A percentile compares a stretch with the other conserved stretches of the same genome.
These are phyloP conservation scores for Xiphophorus couchianus DNA, from an alignment of 2,113 vertebrate species.

Conservation along the genomic window DNA sequence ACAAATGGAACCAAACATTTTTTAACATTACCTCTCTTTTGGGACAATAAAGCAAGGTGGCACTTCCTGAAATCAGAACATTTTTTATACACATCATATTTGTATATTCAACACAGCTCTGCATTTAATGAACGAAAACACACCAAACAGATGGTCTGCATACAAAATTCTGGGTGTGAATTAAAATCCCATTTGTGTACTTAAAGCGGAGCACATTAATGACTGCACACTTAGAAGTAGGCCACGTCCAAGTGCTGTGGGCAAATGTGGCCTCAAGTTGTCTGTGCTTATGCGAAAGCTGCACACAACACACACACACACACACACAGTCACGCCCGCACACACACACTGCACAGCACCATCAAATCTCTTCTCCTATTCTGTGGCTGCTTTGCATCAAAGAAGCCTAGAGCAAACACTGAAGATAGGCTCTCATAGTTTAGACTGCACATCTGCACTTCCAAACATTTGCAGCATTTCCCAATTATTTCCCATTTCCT, in stretches of 20 bases:
- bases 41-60: constrained; percentile 29
- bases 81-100: constrained; percentile 6
- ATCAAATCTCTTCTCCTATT: constrained; percentile 41
- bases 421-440: constrained; percentile 20
- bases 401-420: constrained; percentile 39
- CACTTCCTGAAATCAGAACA: constrained; percentile 11
- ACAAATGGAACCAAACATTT: constrained; percentile 43
- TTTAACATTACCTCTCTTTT: constrained; percentile 34
- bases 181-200: constrained; percentile 66
- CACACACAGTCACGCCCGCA: too few relatives aligned
- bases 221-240: constrained; percentile 70
- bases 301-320: constrained; percentile 49
- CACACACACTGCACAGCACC: constrained; percentile 42
- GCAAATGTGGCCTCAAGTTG: constrained; percentile 66
- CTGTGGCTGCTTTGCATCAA: constrained; percentile 49
- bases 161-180: constrained; percentile 33
- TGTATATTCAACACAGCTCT: constrained; percentile 1
- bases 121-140: constrained; percentile 32
- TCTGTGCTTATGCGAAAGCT: constrained; percentile 70
- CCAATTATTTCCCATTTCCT: constrained; percentile 7
- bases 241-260: constrained; percentile 69
- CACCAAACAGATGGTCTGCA: constrained; percentile 28
- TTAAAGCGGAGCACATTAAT: constrained; percentile 63
- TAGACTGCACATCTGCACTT: constrained; percentile 10
- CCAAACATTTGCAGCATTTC: constrained; percentile 12